Percentiles rank a stretch among this genome's conserved stretches.
Evolutionary conservation across 2,888 invertebrate species (phyloP).

Genomic region (Pristionchus entomophagus): DNA sequence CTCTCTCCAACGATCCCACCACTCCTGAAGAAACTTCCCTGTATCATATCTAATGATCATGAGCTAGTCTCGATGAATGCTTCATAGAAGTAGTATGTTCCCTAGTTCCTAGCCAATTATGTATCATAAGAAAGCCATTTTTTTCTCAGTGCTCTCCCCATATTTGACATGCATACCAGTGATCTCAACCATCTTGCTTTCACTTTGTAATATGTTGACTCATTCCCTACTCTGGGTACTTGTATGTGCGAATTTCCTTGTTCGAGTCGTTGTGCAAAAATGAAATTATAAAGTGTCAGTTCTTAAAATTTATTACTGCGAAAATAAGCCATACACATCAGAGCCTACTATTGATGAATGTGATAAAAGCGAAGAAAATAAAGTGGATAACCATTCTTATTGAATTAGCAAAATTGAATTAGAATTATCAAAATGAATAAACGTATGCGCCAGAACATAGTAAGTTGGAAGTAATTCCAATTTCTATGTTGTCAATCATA

Average conservation of each 20-base stretch:
- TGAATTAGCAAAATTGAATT: too few species aligned
- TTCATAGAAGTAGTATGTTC: not conserved
- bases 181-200: slow-evolving; percentile 27
- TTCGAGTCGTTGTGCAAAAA: not conserved
- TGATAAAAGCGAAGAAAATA: too few species aligned
- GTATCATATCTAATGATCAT: not conserved
- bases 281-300: slow-evolving; percentile 15
- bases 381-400: too few species aligned
- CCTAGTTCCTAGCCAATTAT: not conserved
- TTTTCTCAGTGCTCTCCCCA: slow-evolving; percentile 20
- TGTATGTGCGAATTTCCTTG: slow-evolving; percentile 16
- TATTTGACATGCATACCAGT: slow-evolving; percentile 46
- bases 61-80: not conserved
- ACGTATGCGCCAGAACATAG: too few species aligned
- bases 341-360: too few species aligned
- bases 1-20: slow-evolving; percentile 13
- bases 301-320: too few species aligned
- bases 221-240: slow-evolving; percentile 20
- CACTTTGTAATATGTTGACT: not conserved
- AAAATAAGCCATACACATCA: too few species aligned
- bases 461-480: too few species aligned
- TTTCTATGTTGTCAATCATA: not conserved
- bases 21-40: not conserved
- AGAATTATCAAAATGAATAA: too few species aligned
- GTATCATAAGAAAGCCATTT: too few species aligned